Evolutionary conservation across 2,113 vertebrate species (phyloP), one percentile per base, ranked within the genome.

Genomic region (human): DNA sequence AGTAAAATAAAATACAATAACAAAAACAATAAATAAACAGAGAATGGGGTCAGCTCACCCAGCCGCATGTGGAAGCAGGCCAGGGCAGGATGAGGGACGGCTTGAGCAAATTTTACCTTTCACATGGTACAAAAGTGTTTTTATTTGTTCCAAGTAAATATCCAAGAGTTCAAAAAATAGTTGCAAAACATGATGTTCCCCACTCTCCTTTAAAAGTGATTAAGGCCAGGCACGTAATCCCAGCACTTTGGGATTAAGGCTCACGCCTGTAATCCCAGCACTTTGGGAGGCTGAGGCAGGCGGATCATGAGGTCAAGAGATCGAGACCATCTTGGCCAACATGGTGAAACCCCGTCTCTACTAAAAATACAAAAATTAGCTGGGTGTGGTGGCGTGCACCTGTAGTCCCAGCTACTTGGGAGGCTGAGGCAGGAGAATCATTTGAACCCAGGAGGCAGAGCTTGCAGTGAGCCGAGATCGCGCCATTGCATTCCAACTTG

Each of bases 61-160:
- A 61, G 48, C 6, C 0, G 0, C 38, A 25, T 23, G n/a, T 27
- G 52, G 52, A 45, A 25, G 40, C 32, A 72, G 32, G 14, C 27
- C 25, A 43, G 10, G 22, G 8, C 4, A 3, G 40, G 27, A 32
- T 10, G 10, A 85, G 35, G 55, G 40, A 81, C 50, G 12, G 2
- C 10, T 7, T 40, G 45, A 92, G 55, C 27, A 68, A 27, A 6
- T 32, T 18, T 50, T 50, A 45, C 75, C 20, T 79, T 70, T 73
- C 83, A 45, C 27, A n/a, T 7, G 32, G 23, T 50, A 78, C 43
- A 64, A 18, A 82, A 48, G 27, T 43, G 22, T 72, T 35, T 22
- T 30, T 32, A 13, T 73, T 61, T 43, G 45, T 43, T 89, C 92
- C 20, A 38, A 72, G 90, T 76, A 38, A 72, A 88, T 57, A 68